Percentiles rank a stretch among this genome's conserved stretches.
Conservation (phyloP, 2,797 vertebrate species). For the Coilia nasus region DNA sequence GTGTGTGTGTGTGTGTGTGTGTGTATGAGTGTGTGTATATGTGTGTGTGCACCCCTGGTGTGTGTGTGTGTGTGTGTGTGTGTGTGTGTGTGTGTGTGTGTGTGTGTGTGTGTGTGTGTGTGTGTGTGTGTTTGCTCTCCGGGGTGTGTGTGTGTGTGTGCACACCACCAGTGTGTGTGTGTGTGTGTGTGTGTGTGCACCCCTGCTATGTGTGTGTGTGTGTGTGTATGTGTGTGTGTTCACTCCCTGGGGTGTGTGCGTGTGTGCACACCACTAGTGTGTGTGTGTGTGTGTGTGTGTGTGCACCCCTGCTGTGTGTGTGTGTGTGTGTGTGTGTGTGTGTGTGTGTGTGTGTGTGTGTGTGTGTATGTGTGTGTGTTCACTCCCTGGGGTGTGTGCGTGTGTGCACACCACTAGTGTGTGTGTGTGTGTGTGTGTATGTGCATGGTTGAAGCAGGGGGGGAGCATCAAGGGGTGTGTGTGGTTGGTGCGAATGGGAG, state of each 20-base stretch:
- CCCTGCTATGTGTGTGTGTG: conserved; percentile 9
- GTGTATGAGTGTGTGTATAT: conserved; percentile 60
- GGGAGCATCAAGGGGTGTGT: conserved; percentile 38
- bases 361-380: too few species aligned
- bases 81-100: conserved; percentile 58
- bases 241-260: too few species aligned
- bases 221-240: conserved; percentile 64
- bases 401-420: too few species aligned
- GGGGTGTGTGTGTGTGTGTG: conserved; percentile 27
- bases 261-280: conserved; percentile 61
- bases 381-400: too few species aligned
- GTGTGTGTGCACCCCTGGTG: conserved; percentile 56
- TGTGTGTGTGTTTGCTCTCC: too few species aligned
- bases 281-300: conserved; percentile 54
- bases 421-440: conserved; percentile 56
- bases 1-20: conserved; percentile 54
- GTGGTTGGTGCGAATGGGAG: conserved; percentile 37
- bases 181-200: too few species aligned
- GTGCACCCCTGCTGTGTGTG: too few species aligned
- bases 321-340: conserved; percentile 20
- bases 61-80: conserved; percentile 55
- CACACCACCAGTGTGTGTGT: too few species aligned
- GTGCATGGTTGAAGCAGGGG: conserved; percentile 56
- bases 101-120: conserved; percentile 67
- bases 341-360: too few species aligned